Conservation (phyloP, 1,140 invertebrate species). For the Trichoplusia ni region DNA sequence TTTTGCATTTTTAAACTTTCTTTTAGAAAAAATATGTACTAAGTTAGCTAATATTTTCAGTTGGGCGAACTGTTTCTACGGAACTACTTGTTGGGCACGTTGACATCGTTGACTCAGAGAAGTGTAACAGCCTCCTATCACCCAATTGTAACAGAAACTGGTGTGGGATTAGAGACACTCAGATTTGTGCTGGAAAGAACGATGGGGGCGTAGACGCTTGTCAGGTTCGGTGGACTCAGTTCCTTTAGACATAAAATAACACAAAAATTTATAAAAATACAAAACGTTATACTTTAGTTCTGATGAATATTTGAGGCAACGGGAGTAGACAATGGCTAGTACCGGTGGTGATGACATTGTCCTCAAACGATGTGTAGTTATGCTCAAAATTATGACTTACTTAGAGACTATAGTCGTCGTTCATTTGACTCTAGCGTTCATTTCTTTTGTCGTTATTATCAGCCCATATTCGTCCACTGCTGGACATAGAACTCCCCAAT, state of each 20-base stretch:
- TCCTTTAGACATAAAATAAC: too few relatives aligned
- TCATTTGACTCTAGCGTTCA: too few relatives aligned
- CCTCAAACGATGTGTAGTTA: too few relatives aligned
- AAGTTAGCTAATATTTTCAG: slow-evolving; percentile 10
- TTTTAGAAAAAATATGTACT: slow-evolving; percentile 20
- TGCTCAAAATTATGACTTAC: too few relatives aligned
- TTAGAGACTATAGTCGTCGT: too few relatives aligned
- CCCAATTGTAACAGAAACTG: slow-evolving; percentile 34
- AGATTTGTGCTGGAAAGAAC: slow-evolving; percentile 45
- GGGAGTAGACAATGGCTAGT: too few relatives aligned
- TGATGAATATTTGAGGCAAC: too few relatives aligned
- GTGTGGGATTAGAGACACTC: slow-evolving; percentile 33
- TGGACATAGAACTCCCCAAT: too few relatives aligned
- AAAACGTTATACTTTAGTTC: background rate
- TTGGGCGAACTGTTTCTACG: slow-evolving; percentile 12
- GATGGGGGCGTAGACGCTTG: slow-evolving; percentile 44
- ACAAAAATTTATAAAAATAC: background rate
- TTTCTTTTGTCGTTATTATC: too few relatives aligned
- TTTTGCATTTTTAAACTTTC: background rate
- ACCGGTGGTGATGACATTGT: too few relatives aligned
- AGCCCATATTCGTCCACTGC: too few relatives aligned
- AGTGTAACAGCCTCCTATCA: slow-evolving; percentile 30
- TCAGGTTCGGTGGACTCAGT: slow-evolving; percentile 31
- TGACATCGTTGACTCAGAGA: slow-evolving; percentile 30
- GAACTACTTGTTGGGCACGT: slow-evolving; percentile 38